Evolutionary conservation across 2,888 invertebrate species (phyloP).

Genomic region (Chouioia cunea): DNA sequence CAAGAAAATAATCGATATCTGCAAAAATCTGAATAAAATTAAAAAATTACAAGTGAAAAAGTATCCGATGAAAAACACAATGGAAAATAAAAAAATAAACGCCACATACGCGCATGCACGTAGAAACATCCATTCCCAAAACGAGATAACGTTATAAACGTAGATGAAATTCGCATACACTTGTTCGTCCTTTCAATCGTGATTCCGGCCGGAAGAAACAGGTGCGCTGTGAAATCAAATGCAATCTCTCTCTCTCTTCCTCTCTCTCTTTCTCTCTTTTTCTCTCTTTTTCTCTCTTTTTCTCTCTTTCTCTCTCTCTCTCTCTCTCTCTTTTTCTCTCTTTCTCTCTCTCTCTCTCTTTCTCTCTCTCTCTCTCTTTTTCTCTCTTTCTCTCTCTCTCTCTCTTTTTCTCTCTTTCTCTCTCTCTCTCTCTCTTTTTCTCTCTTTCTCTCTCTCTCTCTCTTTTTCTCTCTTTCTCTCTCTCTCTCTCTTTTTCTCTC

Average conservation of each 20-base stretch:
- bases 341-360: neutral
- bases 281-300: neutral
- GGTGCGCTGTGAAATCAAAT: neutral
- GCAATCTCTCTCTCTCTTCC: neutral
- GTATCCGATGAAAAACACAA: too few species aligned
- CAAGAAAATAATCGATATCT: too few species aligned
- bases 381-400: neutral
- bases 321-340: neutral
- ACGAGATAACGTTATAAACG: too few species aligned
- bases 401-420: neutral
- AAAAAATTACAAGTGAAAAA: too few species aligned
- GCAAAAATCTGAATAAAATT: too few species aligned
- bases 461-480: neutral
- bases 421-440: neutral
- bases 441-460: neutral
- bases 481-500: neutral
- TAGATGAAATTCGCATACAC: too few species aligned
- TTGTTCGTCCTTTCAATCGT: too few species aligned
- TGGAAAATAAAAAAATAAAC: too few species aligned
- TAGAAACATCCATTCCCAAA: too few species aligned
- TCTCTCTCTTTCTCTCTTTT: constrained; percentile 5
- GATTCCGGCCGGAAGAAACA: too few species aligned
- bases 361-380: constrained; percentile 17
- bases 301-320: neutral
- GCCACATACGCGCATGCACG: too few species aligned